phyloP scores from a whole-genome alignment of 2,888 invertebrate genomes.

The Drosophila atripex region DNA sequence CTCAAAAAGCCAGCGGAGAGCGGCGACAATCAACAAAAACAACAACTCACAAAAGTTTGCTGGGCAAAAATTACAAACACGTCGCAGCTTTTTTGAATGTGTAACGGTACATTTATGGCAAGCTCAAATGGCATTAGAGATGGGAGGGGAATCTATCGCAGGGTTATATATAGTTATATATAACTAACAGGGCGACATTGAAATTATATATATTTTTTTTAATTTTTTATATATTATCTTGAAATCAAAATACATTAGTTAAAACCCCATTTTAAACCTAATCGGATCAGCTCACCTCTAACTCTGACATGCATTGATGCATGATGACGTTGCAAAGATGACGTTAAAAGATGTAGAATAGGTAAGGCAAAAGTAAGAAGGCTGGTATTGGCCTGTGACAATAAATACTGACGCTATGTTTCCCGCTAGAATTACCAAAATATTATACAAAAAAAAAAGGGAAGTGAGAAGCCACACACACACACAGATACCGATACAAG shows the following conservation, averaged over 20 bases:
- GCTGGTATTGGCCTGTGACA: conserved; percentile 15
- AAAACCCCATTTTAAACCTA: background rate
- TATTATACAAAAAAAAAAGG: conserved; percentile 21
- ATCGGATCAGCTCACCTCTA: conserved; percentile 17
- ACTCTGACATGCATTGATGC: background rate
- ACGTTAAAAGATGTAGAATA: background rate
- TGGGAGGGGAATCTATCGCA: conserved; percentile 13
- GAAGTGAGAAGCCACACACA: conserved; percentile 51
- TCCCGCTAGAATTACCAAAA: conserved; percentile 69
- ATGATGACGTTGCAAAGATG: conserved; percentile 34
- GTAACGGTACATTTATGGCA: conserved; percentile 74
- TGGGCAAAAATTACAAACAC: conserved; percentile 66
- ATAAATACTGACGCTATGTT: conserved; percentile 65
- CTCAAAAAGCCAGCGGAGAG: conserved; percentile 5
- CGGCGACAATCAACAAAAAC: background rate
- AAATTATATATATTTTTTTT: too few relatives aligned
- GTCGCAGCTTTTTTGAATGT: conserved; percentile 69
- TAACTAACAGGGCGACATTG: too few relatives aligned
- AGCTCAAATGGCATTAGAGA: conserved; percentile 52
- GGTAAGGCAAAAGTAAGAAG: conserved; percentile 4
- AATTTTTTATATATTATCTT: too few relatives aligned
- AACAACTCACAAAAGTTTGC: conserved; percentile 37
- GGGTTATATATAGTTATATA: too few relatives aligned
- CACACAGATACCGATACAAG: conserved; percentile 63
- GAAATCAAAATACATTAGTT: too few relatives aligned